These are phyloP conservation scores for Alaudala cheleensis DNA, from an alignment of 2,113 vertebrate species.

Conservation along the genomic window DNA sequence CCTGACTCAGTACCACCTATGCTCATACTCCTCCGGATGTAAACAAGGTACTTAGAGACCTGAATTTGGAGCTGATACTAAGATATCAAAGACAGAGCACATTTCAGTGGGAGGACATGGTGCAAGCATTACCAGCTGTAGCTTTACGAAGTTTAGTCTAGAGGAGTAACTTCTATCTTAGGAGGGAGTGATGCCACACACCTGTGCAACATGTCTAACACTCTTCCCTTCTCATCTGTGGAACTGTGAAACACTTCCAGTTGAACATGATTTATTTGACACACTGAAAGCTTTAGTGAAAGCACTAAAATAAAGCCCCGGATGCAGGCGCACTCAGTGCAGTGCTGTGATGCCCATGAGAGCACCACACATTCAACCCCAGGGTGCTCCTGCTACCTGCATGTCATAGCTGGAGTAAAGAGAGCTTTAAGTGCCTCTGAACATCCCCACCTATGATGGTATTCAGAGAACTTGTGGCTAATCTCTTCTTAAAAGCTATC, in stretches of 20 bases:
- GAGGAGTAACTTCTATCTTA: not conserved
- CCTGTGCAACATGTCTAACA: not conserved
- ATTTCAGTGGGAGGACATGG: not conserved
- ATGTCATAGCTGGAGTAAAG: not conserved
- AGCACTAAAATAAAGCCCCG: not conserved
- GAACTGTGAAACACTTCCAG: not conserved
- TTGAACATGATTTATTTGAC: not conserved
- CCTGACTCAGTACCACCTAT: not conserved
- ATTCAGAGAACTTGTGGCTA: not conserved
- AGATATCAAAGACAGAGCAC: not conserved
- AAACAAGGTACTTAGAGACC: not conserved
- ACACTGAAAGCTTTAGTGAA: not conserved
- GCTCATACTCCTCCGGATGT: not conserved
- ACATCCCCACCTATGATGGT: not conserved
- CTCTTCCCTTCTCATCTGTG: not conserved
- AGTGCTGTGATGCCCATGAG: not conserved
- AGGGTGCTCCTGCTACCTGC: not conserved
- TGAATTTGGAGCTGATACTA: not conserved
- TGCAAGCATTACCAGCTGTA: not conserved
- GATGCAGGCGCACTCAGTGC: not conserved
- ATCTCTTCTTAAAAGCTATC: not conserved
- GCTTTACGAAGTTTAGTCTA: not conserved
- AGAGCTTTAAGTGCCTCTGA: not conserved
- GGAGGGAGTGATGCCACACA: not conserved
- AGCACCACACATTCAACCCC: not conserved